A percentile compares a stretch with the other conserved stretches of the same genome.
These are phyloP conservation scores for Drosophila sp. DNA, from an alignment of 1,140 invertebrate species.

Conservation along the genomic window DNA sequence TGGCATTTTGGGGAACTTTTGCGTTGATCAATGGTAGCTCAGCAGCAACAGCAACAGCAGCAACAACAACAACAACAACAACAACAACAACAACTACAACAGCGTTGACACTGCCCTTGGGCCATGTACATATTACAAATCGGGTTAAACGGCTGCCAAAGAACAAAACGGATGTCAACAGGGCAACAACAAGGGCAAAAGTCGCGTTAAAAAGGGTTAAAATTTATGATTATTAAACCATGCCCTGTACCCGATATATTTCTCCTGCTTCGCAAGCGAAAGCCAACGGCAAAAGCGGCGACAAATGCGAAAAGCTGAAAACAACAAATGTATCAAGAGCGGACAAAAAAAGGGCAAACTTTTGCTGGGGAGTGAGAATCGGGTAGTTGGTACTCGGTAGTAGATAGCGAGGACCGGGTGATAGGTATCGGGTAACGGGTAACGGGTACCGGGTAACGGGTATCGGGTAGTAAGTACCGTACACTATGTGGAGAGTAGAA, in stretches of 20 bases:
- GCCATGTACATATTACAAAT: constrained; percentile 59
- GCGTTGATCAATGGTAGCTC: constrained; percentile 27
- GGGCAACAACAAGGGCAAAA: constrained; percentile 48
- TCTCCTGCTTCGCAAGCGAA: constrained; percentile 6
- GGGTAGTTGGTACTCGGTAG: neutral
- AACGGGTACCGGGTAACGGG: neutral
- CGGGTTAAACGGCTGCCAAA: constrained; percentile 60
- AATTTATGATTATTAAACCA: constrained; percentile 82
- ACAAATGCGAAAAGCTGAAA: constrained; percentile 38
- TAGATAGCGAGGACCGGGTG: neutral
- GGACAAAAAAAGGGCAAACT: constrained; percentile 6
- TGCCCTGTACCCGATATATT: constrained; percentile 32
- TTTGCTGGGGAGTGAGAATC: no score
- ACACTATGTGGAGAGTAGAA: neutral
- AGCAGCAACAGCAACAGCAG: constrained; percentile 30
- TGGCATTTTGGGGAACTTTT: constrained; percentile 32
- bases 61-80: constrained; percentile 22
- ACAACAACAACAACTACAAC: constrained; percentile 8
- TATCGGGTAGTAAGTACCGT: neutral
- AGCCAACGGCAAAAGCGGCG: constrained; percentile 38
- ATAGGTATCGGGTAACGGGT: neutral
- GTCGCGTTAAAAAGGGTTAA: constrained; percentile 70
- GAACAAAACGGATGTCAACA: constrained; percentile 74
- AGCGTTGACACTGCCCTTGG: constrained; percentile 56
- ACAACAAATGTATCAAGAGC: constrained; percentile 57